Base-by-base conservation (phyloP, 2,113 vertebrate genomes). In the Gopherus flavomarginatus region DNA sequence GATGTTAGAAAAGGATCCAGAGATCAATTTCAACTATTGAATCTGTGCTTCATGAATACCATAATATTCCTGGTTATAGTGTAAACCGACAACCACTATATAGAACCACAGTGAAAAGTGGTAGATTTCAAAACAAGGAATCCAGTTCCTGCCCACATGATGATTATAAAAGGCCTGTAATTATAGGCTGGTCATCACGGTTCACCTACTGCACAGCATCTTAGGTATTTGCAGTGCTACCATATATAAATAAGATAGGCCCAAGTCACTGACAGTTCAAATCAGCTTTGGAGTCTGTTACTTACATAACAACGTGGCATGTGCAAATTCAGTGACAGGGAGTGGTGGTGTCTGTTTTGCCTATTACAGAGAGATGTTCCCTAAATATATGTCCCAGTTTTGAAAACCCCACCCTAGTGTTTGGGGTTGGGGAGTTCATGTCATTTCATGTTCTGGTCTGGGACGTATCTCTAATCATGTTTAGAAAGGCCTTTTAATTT, bases 401-500 rank as follows among this genome's bases (percentile, higher is more conserved):
- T 92, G 2, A 49, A 62, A 95, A 92, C 56, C 42, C 65, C 54
- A 81, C 38, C 21, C n/a, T n/a, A 86, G 42, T 92, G 11, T 72
- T 88, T 35, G 69, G 1, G 1, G 87, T 4, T 87, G 75, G 81
- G 83, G 87, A 95, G 44, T 3, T 81, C 87, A 92, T 92, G 88
- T 91, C 89, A 83, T 90, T 90, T 52, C 79, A 83, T 81, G 81
- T 80, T 97, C 62, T 92, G 72, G 78, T 90, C 82, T 95, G 81
- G 85, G 65, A 88, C 81, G 9, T 83, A 83, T 93, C 93, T 88
- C 90, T 96, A 81, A 96, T 93, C 87, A 42, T 52, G 57, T 90
- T 92, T 85, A 92, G 93, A 79, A 62, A 87, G 84, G 87, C 22
- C 50, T 93, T 95, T 92, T 91, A 93, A 96, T 95, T 94, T 96